These are phyloP conservation scores for Bombus ignitus DNA, from an alignment of 1,140 invertebrate species.

Conservation along the genomic window DNA sequence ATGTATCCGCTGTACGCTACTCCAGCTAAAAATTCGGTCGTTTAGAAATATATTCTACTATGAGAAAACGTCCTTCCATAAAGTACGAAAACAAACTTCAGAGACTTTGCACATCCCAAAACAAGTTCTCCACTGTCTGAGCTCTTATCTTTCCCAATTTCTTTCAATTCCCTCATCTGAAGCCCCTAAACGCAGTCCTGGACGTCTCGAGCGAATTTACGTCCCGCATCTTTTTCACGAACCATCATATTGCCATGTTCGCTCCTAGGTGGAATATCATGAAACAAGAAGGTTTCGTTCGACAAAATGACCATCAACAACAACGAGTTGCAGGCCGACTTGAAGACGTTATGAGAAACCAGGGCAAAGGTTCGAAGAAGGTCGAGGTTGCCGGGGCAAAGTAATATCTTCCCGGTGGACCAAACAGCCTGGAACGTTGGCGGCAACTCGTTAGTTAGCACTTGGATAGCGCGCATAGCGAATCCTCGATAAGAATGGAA, in stretches of 20 bases:
- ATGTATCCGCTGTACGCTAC: too few relatives aligned
- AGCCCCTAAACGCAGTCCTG: not conserved
- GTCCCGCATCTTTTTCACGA: not conserved
- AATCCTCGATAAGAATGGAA: conserved; percentile 73
- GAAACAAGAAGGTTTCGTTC: not conserved
- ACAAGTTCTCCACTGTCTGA: not conserved
- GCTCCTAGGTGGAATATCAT: too few relatives aligned
- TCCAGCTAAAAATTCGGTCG: too few relatives aligned
- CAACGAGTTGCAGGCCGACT: not conserved
- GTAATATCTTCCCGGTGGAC: conserved; percentile 62
- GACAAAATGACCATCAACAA: not conserved
- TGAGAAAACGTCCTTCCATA: not conserved
- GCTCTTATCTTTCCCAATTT: not conserved
- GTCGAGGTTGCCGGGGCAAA: conserved; percentile 50
- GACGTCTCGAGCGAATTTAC: too few relatives aligned
- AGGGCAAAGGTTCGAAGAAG: conserved; percentile 49
- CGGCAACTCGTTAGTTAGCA: conserved; percentile 76
- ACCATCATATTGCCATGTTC: not conserved
- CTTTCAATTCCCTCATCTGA: not conserved
- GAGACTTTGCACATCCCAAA: not conserved
- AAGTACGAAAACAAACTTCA: not conserved
- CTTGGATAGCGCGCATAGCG: conserved; percentile 72
- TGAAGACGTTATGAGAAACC: not conserved
- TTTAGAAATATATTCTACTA: not conserved
- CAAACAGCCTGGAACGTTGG: conserved; percentile 60